Evolutionary conservation across 2,888 invertebrate species (phyloP), one percentile per base, ranked within the genome.

Genomic region (Chymomyza amoena): DNA sequence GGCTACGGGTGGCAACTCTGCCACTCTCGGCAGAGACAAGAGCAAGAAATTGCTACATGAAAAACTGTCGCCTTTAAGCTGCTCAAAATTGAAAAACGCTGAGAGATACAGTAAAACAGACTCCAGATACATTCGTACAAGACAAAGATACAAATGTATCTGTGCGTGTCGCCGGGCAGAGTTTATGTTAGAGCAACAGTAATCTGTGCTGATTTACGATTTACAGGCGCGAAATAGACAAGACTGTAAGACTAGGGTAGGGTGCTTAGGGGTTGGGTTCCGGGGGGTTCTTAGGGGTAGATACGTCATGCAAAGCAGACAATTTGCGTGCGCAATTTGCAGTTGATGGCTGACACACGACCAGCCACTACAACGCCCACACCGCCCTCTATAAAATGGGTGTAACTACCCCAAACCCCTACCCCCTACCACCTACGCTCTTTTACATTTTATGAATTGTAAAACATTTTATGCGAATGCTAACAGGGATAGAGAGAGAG

Each of bases 141-240:
- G 13, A 54, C 28, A 64, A 5, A 56, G 70, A 81, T 80, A 84
- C 89, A 84, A 87, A 84, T 87, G 85, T 80, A 88, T 88, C 86
- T 88, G 57, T 59, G 67, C 5, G 28, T 28, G 28, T 25, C 20
- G 5, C 2, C 9, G 15, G 59, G 16, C 28, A 66, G 77, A 59
- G 60, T 59, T 67, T 63, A 63, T 59, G 69, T 66, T 66, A 73
- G 66, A 69, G 80, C 73, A 84, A 76, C 87, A 78, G 79, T 89
- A 87, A 87, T 87, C 89, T 87, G 73, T 68, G 76, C 89, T 87
- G 89, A 87, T 87, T 87, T 89, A 88, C 89, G 88, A 88, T 89
- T 87, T 78, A 70, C 79, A 77, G 85, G 88, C 89, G 86, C 83
- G 74, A 87, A 86, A 84, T 84, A 84, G 84, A 87, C 84, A 79